Base-by-base conservation (phyloP, 2,113 vertebrate species). In the Machaerirhynchus nigripectus region DNA sequence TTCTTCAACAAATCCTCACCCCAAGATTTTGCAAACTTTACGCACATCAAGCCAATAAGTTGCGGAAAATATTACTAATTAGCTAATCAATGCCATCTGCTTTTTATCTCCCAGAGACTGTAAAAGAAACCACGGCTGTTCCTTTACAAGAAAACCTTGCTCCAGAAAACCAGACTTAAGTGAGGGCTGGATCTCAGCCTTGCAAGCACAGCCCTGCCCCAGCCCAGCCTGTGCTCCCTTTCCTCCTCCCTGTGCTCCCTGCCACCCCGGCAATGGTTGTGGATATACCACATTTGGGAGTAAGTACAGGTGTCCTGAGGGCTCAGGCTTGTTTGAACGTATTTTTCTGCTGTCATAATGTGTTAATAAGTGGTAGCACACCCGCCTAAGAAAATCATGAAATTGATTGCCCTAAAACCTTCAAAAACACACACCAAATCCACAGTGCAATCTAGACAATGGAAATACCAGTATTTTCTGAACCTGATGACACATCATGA, bases 71-170 rank as follows among this genome's bases (percentile, higher is more conserved):
- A 77, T 53, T 80, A 80, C 52, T 64, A 83, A 96, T 95, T 87
- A 97, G 74, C 92, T 93, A 92, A 97, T 91, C 91, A 89, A 88
- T 87, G 71, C 79, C 87, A 93, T 95, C 90, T 94, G 81, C 76
- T 57, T 95, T 92, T 95, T 59, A 95, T 82, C 84, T 93, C 69
- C 59, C 3, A 6, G 70, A 35, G 40, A 53, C 53, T 55, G 40
- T 7, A 82, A 73, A 68, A 82, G 17, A 57, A 73, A 77, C 44
- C 31, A 35, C 0, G 8, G 67, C 44, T 84, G 28, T 56, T 96
- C 31, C 92, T 79, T 90, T 57, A 55, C 17, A 33, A 92, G 88
- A 76, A 90, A 83, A 60, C 33, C 67, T 61, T 55, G 33, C 77
- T 85, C 44, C 55, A 61, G 76, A 65, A 94, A 94, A 78, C 64